Evolutionary conservation across 2,113 vertebrate species (phyloP).

Genomic region (Cricetomys ansorgei): DNA sequence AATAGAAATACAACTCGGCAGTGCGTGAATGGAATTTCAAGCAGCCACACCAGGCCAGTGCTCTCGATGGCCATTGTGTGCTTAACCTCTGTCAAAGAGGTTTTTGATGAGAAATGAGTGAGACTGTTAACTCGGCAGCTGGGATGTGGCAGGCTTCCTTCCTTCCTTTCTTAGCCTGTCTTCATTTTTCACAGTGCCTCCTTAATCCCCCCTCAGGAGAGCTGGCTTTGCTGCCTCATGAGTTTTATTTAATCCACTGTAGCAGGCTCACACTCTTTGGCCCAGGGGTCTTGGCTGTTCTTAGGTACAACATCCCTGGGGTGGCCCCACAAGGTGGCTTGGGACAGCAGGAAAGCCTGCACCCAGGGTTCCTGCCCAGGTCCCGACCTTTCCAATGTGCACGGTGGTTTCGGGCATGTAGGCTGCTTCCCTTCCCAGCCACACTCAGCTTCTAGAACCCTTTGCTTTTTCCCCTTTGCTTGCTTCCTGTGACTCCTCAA

Average conservation of each 20-base stretch:
- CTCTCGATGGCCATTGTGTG: slow-evolving; percentile 89
- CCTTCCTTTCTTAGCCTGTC: background rate
- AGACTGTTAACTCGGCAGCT: slow-evolving; percentile 80
- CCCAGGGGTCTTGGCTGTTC: background rate
- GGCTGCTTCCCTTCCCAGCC: background rate
- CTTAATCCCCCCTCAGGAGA: slow-evolving; percentile 51
- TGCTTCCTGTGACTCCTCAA: background rate
- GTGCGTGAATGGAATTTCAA: slow-evolving; percentile 91
- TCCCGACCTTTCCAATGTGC: background rate
- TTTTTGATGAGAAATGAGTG: slow-evolving; percentile 84
- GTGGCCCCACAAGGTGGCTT: background rate
- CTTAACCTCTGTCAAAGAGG: slow-evolving; percentile 86
- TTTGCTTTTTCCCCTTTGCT: background rate
- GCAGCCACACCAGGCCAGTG: slow-evolving; percentile 82
- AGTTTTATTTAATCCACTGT: slow-evolving; percentile 57
- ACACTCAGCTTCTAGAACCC: background rate
- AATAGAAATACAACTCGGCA: slow-evolving; percentile 92
- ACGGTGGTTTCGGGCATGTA: background rate
- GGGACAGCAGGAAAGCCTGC: background rate
- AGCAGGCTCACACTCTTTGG: background rate
- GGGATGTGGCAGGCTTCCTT: slow-evolving; percentile 49
- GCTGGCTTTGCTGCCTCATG: slow-evolving; percentile 72
- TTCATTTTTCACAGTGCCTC: slow-evolving; percentile 54
- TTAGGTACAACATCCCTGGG: background rate
- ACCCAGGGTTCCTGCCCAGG: background rate